Evolutionary conservation across 2,888 invertebrate genomes (phyloP), one percentile per base, ranked within the genome.

Genomic region (Nebria salina): DNA sequence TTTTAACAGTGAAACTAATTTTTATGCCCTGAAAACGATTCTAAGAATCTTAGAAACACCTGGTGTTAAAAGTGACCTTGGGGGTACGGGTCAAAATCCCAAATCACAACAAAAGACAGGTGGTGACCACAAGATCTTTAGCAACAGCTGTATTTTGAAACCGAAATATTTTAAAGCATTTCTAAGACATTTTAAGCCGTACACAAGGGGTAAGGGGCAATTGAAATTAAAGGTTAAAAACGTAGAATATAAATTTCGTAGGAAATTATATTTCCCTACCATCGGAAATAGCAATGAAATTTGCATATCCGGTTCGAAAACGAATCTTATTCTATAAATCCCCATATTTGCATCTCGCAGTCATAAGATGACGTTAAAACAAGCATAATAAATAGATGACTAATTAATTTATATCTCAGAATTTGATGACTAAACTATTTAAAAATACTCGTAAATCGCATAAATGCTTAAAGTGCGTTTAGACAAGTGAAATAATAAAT

Each of bases 401-500:
- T 54, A 54, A 54, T 54, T 54, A 54, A 3, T 11, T 54, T 11
- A 11, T 54, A 13, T 13, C 13, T 54, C 8, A 54, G 13, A 54
- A 54, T 7, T 54, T 13, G 54, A 54, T 54, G 54, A 54, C 54
- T 54, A 54, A 54, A 11, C 54, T 13, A 54, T 11, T 11, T 11
- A 54, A 8, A 54, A 54, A 54, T 54, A 34, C 34, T 34, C 34
- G 2, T 5, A 34, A 34, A 34, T 34, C 34, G 34, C 34, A 34
- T 34, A 34, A 34, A 34, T 34, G 0, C 34, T 34, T 2, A 4
- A 34, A 34, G 54, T 54, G 8, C 8, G 8, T 54, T 26, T 65
- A n/a, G 65, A 65, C 34, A 75, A 76, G 65, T 72, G 7, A 79
- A 75, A 75, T 74, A 54, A 74, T 65, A 79, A 79, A 79, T 79